A percentile compares a stretch with the other conserved stretches of the same genome.
These are phyloP conservation scores for Eledona agricola DNA, from an alignment of 2,888 invertebrate genomes.

Conservation along the genomic window DNA sequence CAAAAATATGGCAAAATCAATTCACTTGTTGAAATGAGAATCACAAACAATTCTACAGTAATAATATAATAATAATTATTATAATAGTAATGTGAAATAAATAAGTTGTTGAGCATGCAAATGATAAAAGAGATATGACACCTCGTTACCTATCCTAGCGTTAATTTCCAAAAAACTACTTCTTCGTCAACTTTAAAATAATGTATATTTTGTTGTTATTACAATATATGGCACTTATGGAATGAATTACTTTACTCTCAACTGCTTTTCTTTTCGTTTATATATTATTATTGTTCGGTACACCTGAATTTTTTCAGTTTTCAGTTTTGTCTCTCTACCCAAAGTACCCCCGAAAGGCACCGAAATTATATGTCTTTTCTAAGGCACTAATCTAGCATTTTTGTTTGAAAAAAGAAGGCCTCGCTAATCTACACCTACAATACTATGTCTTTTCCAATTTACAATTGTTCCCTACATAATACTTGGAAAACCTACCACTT, in stretches of 20 bases:
- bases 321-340: slow-evolving; percentile 25
- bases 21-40: slow-evolving; percentile 53
- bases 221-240: slow-evolving; percentile 50
- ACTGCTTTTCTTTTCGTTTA: too few relatives aligned
- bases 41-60: slow-evolving; percentile 40
- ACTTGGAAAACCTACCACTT: slow-evolving; percentile 27
- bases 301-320: slow-evolving; percentile 32
- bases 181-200: slow-evolving; percentile 34
- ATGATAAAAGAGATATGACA: slow-evolving; percentile 49
- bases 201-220: slow-evolving; percentile 40
- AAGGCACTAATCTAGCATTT: slow-evolving; percentile 58
- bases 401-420: slow-evolving; percentile 30
- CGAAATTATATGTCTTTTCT: slow-evolving; percentile 58
- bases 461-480: slow-evolving; percentile 39
- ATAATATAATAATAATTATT: slow-evolving; percentile 51
- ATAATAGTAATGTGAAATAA: slow-evolving; percentile 47
- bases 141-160: slow-evolving; percentile 38
- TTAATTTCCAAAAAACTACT: slow-evolving; percentile 37
- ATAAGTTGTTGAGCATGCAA: slow-evolving; percentile 44
- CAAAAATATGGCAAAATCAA: slow-evolving; percentile 58
- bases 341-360: slow-evolving; percentile 38
- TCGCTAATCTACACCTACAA: slow-evolving; percentile 34
- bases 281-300: slow-evolving; percentile 34
- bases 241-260: slow-evolving; percentile 44
- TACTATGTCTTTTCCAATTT: slow-evolving; percentile 37